Base-by-base conservation (phyloP, 92 coral and sea anemone species). In the Palythoa caribaeorum region DNA sequence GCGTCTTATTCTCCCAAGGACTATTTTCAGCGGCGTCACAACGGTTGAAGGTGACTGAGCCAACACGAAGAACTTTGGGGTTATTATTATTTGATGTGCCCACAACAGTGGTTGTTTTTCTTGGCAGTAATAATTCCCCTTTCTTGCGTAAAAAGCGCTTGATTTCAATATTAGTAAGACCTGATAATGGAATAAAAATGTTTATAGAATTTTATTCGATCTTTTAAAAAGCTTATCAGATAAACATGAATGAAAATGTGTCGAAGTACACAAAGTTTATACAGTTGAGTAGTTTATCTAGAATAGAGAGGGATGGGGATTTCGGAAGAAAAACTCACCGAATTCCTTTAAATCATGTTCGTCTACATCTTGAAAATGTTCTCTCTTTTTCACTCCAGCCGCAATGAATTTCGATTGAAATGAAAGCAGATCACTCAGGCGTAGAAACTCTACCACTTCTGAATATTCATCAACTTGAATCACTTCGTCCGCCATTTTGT, bases 291-390 rank as follows among this genome's bases (percentile, higher is more conserved):
- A 57, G 65, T 72, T 72, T 40, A 72, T 39, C 47, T 72, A 37
- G 77, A 47, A 73, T 73, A 73, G 53, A 44, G 78, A 39, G 47
- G 77, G 77, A 38, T 35, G 47, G 77, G 47, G 50, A 73, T 73
- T 73, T 73, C 40, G 11, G 78, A 38, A 73, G 44, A 16, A 72
- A 47, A 72, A 37, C 66, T 77, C 36, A 77, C 80, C 80, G 55
- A 21, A 77, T 47, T 77, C 66, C 37, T 77, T 77, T 77, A 77
- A 77, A 77, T 77, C 83, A 21, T 77, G 63, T 77, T 77, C 83
- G 36, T 77, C 83, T 77, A 77, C 83, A 77, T 77, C 83, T 77
- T 77, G 83, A 77, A 77, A 48, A n/a, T 52, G 83, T 77, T 77
- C 69, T 48, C 62, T 77, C 83, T 77, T 77, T 52, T 57, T 77